Evolutionary conservation across 2,797 vertebrate species (phyloP), one percentile per base, ranked within the genome.

Genomic region (Coregonus sp.): DNA sequence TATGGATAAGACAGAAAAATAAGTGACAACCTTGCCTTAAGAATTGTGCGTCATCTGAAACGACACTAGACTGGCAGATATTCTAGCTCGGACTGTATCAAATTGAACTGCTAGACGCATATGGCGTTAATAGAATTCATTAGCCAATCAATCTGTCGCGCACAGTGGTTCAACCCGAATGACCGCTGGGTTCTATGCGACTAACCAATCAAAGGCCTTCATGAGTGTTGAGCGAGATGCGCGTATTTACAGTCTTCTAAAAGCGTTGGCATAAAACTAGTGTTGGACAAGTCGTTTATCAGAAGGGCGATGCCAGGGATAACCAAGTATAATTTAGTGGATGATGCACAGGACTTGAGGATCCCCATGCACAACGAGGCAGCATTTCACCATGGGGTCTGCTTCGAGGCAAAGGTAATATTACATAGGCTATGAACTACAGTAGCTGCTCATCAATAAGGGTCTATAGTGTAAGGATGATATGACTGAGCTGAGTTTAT

Each of bases 391-490:
- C 96, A 97, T 89, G 97, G 97, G 85, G 96, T 99, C 86, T 94
- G 92, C 90, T 99, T 99, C 91, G 97, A 98, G 89, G 98, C 97
- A 84, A 99, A 99, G 97, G 98, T 99, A 93, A 86, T 94, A 68
- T 71, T 1, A 67, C 2, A 20, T 12, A 63, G 52, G 20, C 25
- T 63, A 63, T 11, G 25, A 63, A 25, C 40, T 12, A 63, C 3
- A 37, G 40, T 35, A 33, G 2, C 63, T 35, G 5, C 6, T 37
- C 14, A n/a, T 35, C 51, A 5, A 18, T 15, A 25, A 15, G 56
- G 18, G 15, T 16, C 11, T 31, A 35, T 68, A 12, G 14, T 68
- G 66, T 37, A 16, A 15, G 63, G 12, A 33, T 31, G 14, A 16
- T 4, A 29, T 50, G 20, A 72, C 40, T 72, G 14, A 18, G 11